Evolutionary conservation across 2,797 vertebrate species (phyloP), one percentile per base, ranked within the genome.

Genomic region (Sebastes nivosus): DNA sequence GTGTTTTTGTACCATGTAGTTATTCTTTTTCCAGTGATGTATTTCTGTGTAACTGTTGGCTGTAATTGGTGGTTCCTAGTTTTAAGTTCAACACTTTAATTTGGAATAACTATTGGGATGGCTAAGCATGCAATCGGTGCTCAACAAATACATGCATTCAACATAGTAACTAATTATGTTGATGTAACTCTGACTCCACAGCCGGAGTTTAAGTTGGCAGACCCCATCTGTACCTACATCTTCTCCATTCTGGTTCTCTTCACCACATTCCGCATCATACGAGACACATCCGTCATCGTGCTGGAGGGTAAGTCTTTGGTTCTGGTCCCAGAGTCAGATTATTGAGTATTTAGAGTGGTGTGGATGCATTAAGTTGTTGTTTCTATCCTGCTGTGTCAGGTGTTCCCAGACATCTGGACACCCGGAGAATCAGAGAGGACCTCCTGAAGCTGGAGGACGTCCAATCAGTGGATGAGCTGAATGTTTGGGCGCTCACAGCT

Each of bases 131-230:
- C 6, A 7, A 9, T 3, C 5, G n/a, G 4, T 0, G 3, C 12
- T 18, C 4, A 2, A n/a, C 30, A 42, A 16, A 64, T 11, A 4
- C 13, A 42, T 16, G 6, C 16, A 18, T 27, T 20, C 12, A 22
- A 38, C 6, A 46, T 20, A 52, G 10, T 13, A 27, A 38, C 20
- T 16, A 8, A 16, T 46, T 34, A n/a, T 73, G 13, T 6, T 75
- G 60, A 65, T 74, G 14, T 66, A 2, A 59, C n/a, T 89, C 36
- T 93, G 72, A 72, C 57, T 85, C 95, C 93, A 82, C 96, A 99
- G 98, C 98, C 98, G 20, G 97, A 99, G 82, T 97, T 97, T 85
- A 99, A 99, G 94, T 92, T 99, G 87, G 98, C 98, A 6, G 98
- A 99, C 82, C 98, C 98, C 50, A 96, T 99, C 91, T 99, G 98